Percentiles rank a stretch among this genome's conserved stretches.
phyloP scores from a whole-genome alignment of 2,888 invertebrate species.

The Dyspetes luteomarginatus region DNA sequence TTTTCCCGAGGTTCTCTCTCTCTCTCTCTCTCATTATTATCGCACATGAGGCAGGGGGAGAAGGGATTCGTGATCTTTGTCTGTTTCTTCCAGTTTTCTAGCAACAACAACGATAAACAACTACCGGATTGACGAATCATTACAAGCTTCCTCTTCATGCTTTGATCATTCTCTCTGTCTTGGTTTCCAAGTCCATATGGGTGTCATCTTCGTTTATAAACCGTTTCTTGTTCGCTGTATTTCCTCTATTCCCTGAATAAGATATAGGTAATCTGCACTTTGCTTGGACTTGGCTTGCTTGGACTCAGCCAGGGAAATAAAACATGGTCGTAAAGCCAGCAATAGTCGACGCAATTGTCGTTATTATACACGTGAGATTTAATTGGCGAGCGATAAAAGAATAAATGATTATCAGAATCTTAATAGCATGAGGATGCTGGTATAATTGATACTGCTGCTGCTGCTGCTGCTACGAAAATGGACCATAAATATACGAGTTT shows the following conservation, averaged over 20 bases:
- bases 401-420: constrained; percentile 13
- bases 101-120: constrained; percentile 36
- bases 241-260: constrained; percentile 11
- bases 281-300: not conserved
- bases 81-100: constrained; percentile 17
- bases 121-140: constrained; percentile 10
- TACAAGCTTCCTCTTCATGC: not conserved
- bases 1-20: constrained; percentile 10
- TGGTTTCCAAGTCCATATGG: no score
- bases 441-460: constrained; percentile 16
- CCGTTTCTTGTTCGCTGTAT: not conserved
- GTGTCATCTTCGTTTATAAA: not conserved
- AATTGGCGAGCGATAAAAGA: constrained; percentile 19
- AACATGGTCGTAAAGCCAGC: constrained; percentile 13
- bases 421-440: constrained; percentile 2
- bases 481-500: no score
- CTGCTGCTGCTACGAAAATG: no score
- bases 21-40: not conserved
- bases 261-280: not conserved
- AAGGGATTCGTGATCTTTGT: constrained; percentile 13
- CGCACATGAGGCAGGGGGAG: no score
- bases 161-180: not conserved
- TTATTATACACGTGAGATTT: not conserved
- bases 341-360: not conserved
- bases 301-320: not conserved